These are phyloP conservation scores for Crotalus tigris DNA, from an alignment of 2,113 vertebrate genomes.

Conservation along the genomic window DNA sequence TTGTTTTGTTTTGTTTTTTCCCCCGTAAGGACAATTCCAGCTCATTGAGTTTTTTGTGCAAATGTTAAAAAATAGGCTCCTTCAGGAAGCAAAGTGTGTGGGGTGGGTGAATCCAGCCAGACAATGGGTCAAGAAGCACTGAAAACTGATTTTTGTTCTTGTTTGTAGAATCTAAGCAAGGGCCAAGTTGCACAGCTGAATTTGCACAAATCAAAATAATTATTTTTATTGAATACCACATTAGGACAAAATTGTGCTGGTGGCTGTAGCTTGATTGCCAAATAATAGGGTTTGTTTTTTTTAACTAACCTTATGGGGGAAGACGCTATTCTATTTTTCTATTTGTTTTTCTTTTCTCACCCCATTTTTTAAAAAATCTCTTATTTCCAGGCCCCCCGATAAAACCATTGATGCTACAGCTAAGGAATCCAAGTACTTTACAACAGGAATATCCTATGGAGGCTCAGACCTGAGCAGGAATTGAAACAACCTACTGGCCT, in stretches of 20 bases:
- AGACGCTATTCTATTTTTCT: slow-evolving; percentile 56
- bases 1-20: too few species aligned
- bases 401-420: slow-evolving; percentile 61
- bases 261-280: not conserved
- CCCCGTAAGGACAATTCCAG: not conserved
- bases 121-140: not conserved
- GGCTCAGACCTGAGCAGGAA: not conserved
- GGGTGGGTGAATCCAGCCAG: too few species aligned
- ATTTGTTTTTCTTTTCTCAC: not conserved
- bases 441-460: slow-evolving; percentile 24
- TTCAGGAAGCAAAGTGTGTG: not conserved
- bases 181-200: not conserved
- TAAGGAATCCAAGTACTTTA: slow-evolving; percentile 57
- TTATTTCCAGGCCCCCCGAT: slow-evolving; percentile 60
- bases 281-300: not conserved
- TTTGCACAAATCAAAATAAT: not conserved
- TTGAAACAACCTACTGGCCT: slow-evolving; percentile 50
- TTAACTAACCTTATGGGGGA: slow-evolving; percentile 21
- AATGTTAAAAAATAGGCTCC: not conserved
- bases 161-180: not conserved
- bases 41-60: not conserved
- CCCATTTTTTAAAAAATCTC: not conserved
- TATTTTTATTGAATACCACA: not conserved
- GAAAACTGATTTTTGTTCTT: not conserved
- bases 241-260: not conserved